These are phyloP conservation scores for Rhysida immarginata DNA, from an alignment of 1,140 invertebrate genomes.

Conservation along the genomic window DNA sequence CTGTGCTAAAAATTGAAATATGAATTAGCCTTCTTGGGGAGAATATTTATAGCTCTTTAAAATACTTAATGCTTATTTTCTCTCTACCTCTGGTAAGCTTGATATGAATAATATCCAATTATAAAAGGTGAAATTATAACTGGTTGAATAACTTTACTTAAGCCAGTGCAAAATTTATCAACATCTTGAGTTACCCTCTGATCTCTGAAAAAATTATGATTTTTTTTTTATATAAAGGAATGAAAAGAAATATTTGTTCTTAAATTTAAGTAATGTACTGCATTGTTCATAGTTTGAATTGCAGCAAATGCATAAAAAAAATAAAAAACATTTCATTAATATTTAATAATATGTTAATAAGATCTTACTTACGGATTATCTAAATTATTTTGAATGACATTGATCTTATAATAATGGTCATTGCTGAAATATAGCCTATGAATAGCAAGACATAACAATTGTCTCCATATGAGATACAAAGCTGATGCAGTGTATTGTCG, in stretches of 20 bases:
- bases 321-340: too few relatives aligned
- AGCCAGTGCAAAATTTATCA: slow-evolving; percentile 33
- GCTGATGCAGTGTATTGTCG: slow-evolving; percentile 29
- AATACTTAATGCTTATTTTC: slow-evolving; percentile 1
- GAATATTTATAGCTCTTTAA: background rate
- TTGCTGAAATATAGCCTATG: slow-evolving; percentile 36
- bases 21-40: background rate
- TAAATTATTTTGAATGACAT: slow-evolving; percentile 31
- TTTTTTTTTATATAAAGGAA: too few relatives aligned
- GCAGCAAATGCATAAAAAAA: too few relatives aligned
- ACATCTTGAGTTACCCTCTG: slow-evolving; percentile 44
- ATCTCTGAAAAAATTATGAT: slow-evolving; percentile 26
- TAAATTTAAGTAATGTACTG: too few relatives aligned
- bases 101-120: slow-evolving; percentile 38
- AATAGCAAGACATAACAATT: slow-evolving; percentile 28
- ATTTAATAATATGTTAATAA: too few relatives aligned
- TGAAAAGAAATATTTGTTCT: too few relatives aligned
- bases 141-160: slow-evolving; percentile 33
- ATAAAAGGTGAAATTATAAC: slow-evolving; percentile 40
- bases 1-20: slow-evolving; percentile 29
- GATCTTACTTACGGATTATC: slow-evolving; percentile 39
- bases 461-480: slow-evolving; percentile 35
- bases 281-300: too few relatives aligned
- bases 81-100: slow-evolving; percentile 20
- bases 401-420: slow-evolving; percentile 35